Evolutionary conservation across 2,888 invertebrate species (phyloP), one percentile per base, ranked within the genome.

Genomic region (Macrostomum cliftonense): DNA sequence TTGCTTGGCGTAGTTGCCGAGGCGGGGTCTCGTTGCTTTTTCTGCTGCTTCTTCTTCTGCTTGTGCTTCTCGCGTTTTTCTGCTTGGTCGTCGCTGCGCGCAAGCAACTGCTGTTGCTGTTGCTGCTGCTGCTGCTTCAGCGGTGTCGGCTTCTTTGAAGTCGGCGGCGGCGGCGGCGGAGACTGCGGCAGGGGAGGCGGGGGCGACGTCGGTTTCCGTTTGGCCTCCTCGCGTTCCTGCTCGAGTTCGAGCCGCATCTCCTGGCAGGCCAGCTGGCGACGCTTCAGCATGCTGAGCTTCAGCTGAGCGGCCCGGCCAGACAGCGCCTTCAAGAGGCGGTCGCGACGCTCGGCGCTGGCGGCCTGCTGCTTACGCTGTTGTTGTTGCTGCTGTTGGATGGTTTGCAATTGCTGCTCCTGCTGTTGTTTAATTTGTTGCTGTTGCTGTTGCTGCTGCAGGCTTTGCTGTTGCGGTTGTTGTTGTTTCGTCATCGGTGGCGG

Each of bases 241-340:
- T 40, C 40, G 5, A 40, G 2, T 9, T 40, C 16, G 5, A 28
- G 28, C 5, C 28, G 28, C 16, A 42, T 20, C 28, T 43, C 47
- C 49, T 45, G 16, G 9, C 19, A 16, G 16, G 17, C 19, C 17
- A 17, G 17, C 9, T 40, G 16, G 19, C 40, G 40, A 2, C 19
- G 17, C 9, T 40, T 16, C 5, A 40, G 17, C 16, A 16, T 40
- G 40, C 40, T 17, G 5, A 28, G 28, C 9, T 28, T 28, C 5
- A 28, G 28, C 28, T 28, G 28, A 9, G 9, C 17, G 11, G 17
- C 45, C 54, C 50, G 52, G 68, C 87, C 86, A 77, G 88, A 86
- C 68, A 87, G 86, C 59, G 88, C 85, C 64, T 87, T 87, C 71
- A 86, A 85, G 48, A 85, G 83, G 13, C 87, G 87, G 53, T 88